Evolutionary conservation across 2,888 invertebrate genomes (phyloP).

Genomic region (Trachelus tabidus): DNA sequence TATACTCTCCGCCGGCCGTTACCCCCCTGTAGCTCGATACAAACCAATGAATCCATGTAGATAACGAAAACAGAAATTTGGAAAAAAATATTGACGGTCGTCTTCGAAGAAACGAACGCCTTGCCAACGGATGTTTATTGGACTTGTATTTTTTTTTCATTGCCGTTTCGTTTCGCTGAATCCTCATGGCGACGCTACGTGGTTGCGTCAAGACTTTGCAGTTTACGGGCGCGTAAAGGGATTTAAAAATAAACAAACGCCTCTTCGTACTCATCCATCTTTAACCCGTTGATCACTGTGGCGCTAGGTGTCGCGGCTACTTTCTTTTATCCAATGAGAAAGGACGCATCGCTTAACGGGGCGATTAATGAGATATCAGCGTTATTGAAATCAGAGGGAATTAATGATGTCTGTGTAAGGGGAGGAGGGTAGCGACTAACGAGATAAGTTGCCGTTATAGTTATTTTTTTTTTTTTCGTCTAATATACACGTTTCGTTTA

Average conservation of each 20-base stretch:
- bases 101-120: neutral
- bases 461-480: neutral
- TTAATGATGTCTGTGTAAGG: neutral
- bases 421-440: neutral
- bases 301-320: neutral
- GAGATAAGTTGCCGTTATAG: neutral
- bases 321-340: neutral
- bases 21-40: neutral
- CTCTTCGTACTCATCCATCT: neutral
- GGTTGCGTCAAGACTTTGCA: neutral
- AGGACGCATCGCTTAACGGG: neutral
- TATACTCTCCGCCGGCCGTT: neutral
- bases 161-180: neutral
- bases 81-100: neutral
- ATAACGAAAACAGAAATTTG: neutral
- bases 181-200: neutral
- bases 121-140: neutral
- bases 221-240: neutral
- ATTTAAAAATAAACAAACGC: neutral
- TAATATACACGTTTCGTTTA: neutral
- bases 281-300: neutral
- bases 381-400: neutral
- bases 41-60: neutral
- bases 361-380: neutral
- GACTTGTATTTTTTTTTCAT: neutral